Percentiles rank a stretch among this genome's conserved stretches.
Conservation (phyloP, 2,113 vertebrate species). For the Peromyscus leucopus region DNA sequence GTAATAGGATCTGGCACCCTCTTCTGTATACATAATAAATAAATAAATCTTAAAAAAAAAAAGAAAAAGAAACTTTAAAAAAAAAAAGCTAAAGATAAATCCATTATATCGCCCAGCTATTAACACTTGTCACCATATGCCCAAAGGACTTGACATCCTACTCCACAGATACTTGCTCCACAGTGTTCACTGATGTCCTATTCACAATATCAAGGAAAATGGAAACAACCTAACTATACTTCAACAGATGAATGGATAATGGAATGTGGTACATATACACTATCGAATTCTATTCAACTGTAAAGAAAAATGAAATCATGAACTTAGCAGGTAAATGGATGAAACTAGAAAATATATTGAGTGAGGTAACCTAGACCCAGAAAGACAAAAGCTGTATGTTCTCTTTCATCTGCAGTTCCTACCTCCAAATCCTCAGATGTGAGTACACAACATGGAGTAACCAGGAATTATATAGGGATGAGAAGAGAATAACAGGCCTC, state of each 20-base stretch:
- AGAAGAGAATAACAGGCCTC: not conserved
- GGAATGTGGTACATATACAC: not conserved
- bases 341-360: not conserved
- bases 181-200: not conserved
- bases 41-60: too few species aligned
- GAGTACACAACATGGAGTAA: not conserved
- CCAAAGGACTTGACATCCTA: not conserved
- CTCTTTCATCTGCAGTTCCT: not conserved
- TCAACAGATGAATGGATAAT: not conserved
- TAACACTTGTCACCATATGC: not conserved
- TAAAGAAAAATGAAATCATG: not conserved
- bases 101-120: not conserved
- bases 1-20: too few species aligned
- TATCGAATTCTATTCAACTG: not conserved
- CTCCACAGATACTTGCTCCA: not conserved
- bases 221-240: not conserved
- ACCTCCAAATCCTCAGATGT: not conserved
- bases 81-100: not conserved
- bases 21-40: too few species aligned
- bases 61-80: too few species aligned
- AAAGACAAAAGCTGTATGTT: not conserved
- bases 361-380: not conserved
- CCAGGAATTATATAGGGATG: not conserved
- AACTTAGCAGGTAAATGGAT: not conserved
- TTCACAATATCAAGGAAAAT: not conserved